Evolutionary conservation across 2,888 invertebrate genomes (phyloP), one percentile per base, ranked within the genome.

Genomic region (Dendrolimus houi): DNA sequence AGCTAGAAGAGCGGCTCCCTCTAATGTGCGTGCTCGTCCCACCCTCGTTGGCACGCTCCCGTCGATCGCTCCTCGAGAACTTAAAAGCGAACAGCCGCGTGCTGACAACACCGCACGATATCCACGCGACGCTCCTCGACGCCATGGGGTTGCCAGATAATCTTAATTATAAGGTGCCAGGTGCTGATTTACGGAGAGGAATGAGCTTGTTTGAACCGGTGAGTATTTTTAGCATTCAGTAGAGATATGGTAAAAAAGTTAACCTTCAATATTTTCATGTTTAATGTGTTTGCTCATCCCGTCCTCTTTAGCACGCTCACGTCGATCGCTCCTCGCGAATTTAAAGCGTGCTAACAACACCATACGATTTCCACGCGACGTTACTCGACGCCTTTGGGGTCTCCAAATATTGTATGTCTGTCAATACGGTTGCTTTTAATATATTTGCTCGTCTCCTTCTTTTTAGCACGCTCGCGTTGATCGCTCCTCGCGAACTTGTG

Each of bases 361-460:
- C 17, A 17, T 17, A 17, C 17, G 17, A 17, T 17, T 17, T 17
- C 17, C 17, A 17, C 14, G 14, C 14, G 14, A 14, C 14, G 14
- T 14, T 14, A 14, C 3, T 17, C 17, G 2, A 17, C 3, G 3
- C 17, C 17, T 2, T n/a, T 17, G 17, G 17, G 1, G 17, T 17
- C 17, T 1, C 17, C 17, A 17, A 2, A 17, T 2, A 17, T 17
- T 17, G 17, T 3, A 17, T 17, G 17, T 17, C 93, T 96, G 59
- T 98, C 98, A 72, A 98, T 98, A 76, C 92, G 98, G 1, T 77
- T 98, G 59, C 98, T 98, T 0, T 95, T 97, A 68, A 96, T 98
- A 79, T 94, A 95, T 0, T 93, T 98, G 57, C 85, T 93, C 0
- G 93, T 98, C 68, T 98, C 98, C 0, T 83, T 92, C 0, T 92